Percentiles rank a stretch among this genome's conserved stretches.
Conservation (phyloP, 2,888 invertebrate genomes). For the Cosmia pyralina region DNA sequence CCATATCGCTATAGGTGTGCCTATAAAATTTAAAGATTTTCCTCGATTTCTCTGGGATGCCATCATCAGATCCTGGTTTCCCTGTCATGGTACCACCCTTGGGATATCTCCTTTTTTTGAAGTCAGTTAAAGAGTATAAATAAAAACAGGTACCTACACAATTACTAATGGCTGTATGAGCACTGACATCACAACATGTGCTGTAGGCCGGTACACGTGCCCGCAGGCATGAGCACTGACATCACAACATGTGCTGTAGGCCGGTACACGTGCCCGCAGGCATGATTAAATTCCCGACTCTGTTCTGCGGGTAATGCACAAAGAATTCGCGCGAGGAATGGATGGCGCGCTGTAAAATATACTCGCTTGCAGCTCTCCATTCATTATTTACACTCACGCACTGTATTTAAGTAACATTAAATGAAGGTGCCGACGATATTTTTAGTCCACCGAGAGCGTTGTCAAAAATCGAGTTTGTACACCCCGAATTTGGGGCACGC, state of each 20-base stretch:
- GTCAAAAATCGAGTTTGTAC: slow-evolving; percentile 20
- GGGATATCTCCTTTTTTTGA: too few species aligned
- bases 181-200: slow-evolving; percentile 2
- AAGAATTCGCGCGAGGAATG: slow-evolving; percentile 17
- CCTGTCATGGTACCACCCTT: too few species aligned
- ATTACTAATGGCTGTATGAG: slow-evolving; percentile 3
- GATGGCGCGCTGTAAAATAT: slow-evolving; percentile 1
- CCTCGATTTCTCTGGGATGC: too few species aligned
- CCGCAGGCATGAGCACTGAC: slow-evolving; percentile 23
- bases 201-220: slow-evolving; percentile 1
- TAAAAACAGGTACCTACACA: not conserved
- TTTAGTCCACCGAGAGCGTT: slow-evolving; percentile 10
- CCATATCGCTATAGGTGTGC: too few species aligned
- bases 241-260: not conserved
- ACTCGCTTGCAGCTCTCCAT: slow-evolving; percentile 23
- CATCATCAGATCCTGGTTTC: too few species aligned
- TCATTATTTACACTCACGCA: slow-evolving; percentile 21
- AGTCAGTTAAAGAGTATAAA: not conserved
- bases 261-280: slow-evolving; percentile 3
- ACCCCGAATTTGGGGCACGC: not conserved
- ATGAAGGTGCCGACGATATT: slow-evolving; percentile 16
- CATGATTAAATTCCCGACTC: slow-evolving; percentile 44
- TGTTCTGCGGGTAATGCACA: slow-evolving; percentile 20
- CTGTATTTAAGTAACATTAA: slow-evolving; percentile 24
- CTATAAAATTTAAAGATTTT: too few species aligned